Evolutionary conservation across 2,797 vertebrate species (phyloP).

Genomic region (Aeoliscus strigatus): DNA sequence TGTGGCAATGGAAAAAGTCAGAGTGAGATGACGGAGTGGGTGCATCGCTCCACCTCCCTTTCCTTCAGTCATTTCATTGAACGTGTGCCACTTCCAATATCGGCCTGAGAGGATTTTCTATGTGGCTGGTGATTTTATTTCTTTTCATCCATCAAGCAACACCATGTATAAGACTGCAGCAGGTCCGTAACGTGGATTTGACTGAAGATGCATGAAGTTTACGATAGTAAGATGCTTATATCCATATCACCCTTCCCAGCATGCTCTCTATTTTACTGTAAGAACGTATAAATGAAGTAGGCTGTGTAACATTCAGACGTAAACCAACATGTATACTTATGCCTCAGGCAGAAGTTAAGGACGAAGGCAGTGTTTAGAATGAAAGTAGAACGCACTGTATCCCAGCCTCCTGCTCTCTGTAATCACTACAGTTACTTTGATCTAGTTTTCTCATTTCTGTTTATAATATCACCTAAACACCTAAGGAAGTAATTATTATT

Average conservation of each 20-base stretch:
- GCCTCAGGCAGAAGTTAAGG: too few species aligned
- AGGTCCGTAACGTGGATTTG: constrained; percentile 45
- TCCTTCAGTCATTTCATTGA: constrained; percentile 54
- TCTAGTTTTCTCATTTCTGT: too few species aligned
- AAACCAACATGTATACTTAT: not conserved
- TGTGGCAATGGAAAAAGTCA: too few species aligned
- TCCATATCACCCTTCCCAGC: constrained; percentile 44
- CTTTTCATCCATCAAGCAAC: constrained; percentile 33
- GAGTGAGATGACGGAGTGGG: constrained; percentile 23
- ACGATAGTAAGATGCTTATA: constrained; percentile 27
- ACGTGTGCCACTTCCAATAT: constrained; percentile 50
- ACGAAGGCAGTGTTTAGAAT: too few species aligned
- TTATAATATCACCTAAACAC: too few species aligned
- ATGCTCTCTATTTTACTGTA: constrained; percentile 29
- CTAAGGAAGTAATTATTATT: too few species aligned
- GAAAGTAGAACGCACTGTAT: too few species aligned
- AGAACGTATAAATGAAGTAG: constrained; percentile 4
- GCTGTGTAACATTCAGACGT: not conserved
- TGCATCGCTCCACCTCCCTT: constrained; percentile 27
- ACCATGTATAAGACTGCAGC: constrained; percentile 37
- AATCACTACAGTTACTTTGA: too few species aligned
- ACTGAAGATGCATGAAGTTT: constrained; percentile 45
- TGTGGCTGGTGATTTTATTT: constrained; percentile 44
- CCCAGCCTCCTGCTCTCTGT: too few species aligned
- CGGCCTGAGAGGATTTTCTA: constrained; percentile 49